Evolutionary conservation across 2,888 invertebrate genomes (phyloP), one percentile per base, ranked within the genome.

Genomic region (Mesoligia furuncula): DNA sequence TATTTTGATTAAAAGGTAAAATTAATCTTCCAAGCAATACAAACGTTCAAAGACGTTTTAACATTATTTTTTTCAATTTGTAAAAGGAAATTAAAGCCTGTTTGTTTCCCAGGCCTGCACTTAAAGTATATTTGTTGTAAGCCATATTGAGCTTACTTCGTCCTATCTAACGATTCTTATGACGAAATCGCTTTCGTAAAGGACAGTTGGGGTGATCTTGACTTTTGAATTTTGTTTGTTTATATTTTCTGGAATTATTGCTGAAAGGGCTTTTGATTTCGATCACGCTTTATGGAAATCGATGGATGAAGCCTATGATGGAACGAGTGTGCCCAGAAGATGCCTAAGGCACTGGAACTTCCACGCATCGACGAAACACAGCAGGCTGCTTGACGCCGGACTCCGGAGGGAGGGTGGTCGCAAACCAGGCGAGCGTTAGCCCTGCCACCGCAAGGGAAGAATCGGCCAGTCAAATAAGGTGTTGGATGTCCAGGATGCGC

Each of bases 81-180:
- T 87, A 85, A 87, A 87, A 91, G 93, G 94, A 93, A 93, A 93
- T 93, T 93, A 93, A 92, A 89, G 86, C 84, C 89, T 91, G 90
- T 91, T 92, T 92, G 90, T 91, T 90, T 90, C 88, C 86, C 86
- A 85, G 88, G 84, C 86, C 80, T 88, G 88, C 90, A 92, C 90
- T 92, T 91, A 89, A 92, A 89, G 89, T 92, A 90, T 93, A 90
- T 93, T 93, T 91, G 90, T 92, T 90, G 86, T 90, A 91, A 93
- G 91, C 91, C 89, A 91, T 91, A 92, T 91, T 91, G 89, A 89
- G 87, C 90, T 80, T 85, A 87, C 85, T 88, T 85, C 78, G 80
- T 86, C 88, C 90, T 90, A 90, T 90, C 91, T 91, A 85, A 88
- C 87, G 87, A 87, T 82, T 86, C 85, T 91, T 92, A 91, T 90